These are phyloP conservation scores for Micromesistius poutassou DNA, from an alignment of 2,797 vertebrate genomes.

Conservation along the genomic window DNA sequence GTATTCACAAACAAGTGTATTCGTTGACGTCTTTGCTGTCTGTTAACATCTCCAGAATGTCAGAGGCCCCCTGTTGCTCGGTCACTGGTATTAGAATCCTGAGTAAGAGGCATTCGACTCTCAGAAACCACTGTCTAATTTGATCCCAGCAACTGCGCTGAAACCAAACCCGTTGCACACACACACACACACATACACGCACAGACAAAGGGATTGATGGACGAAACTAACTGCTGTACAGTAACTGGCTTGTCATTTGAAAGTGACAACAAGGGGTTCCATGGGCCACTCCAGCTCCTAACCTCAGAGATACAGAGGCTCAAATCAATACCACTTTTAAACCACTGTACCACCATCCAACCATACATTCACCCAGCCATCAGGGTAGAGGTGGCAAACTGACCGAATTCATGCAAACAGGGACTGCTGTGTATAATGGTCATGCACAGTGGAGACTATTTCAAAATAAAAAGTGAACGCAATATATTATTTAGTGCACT, in stretches of 20 bases:
- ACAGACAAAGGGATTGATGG: not conserved
- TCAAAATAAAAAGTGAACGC: no score
- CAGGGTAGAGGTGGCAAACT: no score
- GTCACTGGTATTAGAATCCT: not conserved
- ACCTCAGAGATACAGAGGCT: not conserved
- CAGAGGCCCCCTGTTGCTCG: not conserved
- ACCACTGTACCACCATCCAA: not conserved
- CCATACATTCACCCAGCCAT: not conserved
- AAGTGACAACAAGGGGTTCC: not conserved
- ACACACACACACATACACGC: conserved; percentile 4
- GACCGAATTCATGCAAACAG: not conserved
- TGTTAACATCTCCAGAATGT: not conserved
- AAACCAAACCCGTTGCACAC: not conserved
- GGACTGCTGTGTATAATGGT: not conserved
- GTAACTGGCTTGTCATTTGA: not conserved
- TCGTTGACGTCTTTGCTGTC: not conserved
- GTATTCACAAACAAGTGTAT: not conserved
- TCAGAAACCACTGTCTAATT: not conserved
- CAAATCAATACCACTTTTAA: not conserved
- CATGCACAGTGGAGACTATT: no score
- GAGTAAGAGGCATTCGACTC: not conserved
- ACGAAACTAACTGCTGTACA: not conserved
- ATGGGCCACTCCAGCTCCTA: not conserved
- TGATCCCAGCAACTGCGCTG: not conserved
- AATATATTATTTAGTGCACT: no score